Base-by-base conservation (phyloP, 64 coral and sea anemone species). In the Platygyra sinensis region DNA sequence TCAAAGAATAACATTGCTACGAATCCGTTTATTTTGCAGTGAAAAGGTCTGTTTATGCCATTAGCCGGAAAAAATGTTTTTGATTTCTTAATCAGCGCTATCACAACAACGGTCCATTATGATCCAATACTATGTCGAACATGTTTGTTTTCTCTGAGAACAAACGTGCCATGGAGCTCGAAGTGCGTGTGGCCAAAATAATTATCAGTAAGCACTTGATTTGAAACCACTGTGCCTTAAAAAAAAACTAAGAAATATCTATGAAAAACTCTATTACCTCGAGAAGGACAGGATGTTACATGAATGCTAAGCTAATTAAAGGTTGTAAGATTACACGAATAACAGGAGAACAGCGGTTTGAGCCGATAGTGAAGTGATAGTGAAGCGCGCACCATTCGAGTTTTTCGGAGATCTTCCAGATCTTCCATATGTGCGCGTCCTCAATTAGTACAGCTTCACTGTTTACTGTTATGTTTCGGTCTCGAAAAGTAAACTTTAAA, bases 291-390 rank as follows among this genome's bases (percentile, higher is more conserved):
- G 81, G 81, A 85, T 72, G 81, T 85, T 51, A 64, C 81, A 71
- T 72, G 81, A 85, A 85, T 71, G 63, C 81, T 85, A 85, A 85
- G 81, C 81, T 72, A 85, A 85, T 85, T 85, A 85, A 85, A 85
- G 39, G 39, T 85, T 71, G 81, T 72, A 72, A 72, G 81, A 85
- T 85, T 85, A 85, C 81, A 85, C 33, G 81, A 85, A 85, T 85
- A 85, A 46, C 81, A 71, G 24, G 15, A 39, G 81, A 20, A 31
- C 63, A 85, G 60, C n/a, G 38, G 62, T 39, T 85, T 85, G 62
- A 85, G 81, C 81, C 63, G 81, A 85, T 85, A 85, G 81, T 62
- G 61, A 27, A 27, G 81, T 72, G 17, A 72, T 17, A 27, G 81
- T 72, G 17, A 72, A 50, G 36, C 38, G 2, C 42, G 42, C 3